Percentiles rank a stretch among this genome's conserved stretches.
These are phyloP conservation scores for Dendrolimus kikuchii DNA, from an alignment of 1,140 invertebrate genomes.

Conservation along the genomic window DNA sequence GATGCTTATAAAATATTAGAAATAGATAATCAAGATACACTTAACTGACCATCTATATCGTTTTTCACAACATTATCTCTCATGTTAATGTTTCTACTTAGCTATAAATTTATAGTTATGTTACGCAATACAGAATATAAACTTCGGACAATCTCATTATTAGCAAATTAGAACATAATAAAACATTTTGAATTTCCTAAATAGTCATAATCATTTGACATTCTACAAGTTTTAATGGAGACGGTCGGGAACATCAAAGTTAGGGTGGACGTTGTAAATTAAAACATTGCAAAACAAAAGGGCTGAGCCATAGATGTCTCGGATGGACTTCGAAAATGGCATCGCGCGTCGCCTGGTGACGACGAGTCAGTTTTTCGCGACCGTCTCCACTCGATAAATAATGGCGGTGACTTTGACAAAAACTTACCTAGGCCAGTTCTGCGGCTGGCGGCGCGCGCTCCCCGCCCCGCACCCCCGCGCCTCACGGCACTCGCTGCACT, in stretches of 20 bases:
- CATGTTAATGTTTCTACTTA: too few relatives aligned
- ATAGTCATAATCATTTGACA: slow-evolving; percentile 10
- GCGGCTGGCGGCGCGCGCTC: slow-evolving; percentile 57
- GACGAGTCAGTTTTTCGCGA: slow-evolving; percentile 66
- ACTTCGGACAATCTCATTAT: too few relatives aligned
- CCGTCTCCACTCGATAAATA: slow-evolving; percentile 70
- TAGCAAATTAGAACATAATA: too few relatives aligned
- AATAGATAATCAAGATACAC: slow-evolving; percentile 3
- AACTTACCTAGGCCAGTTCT: slow-evolving; percentile 68
- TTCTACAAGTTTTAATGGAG: slow-evolving; percentile 32
- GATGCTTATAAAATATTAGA: slow-evolving; percentile 48
- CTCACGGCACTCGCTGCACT: slow-evolving; percentile 24
- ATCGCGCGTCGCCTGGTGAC: slow-evolving; percentile 52
- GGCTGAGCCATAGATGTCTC: slow-evolving; percentile 50
- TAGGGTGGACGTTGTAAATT: slow-evolving; percentile 50
- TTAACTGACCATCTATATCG: too few relatives aligned
- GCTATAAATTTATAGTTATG: too few relatives aligned
- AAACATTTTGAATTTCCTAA: too few relatives aligned
- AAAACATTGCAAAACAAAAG: slow-evolving; percentile 58
- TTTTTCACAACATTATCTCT: too few relatives aligned
- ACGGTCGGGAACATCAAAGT: slow-evolving; percentile 61
- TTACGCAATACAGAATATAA: too few relatives aligned
- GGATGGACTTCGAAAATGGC: slow-evolving; percentile 66
- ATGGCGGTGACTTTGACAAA: slow-evolving; percentile 68
- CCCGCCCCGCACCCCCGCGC: slow-evolving; percentile 17